Base-by-base conservation (phyloP, 2,888 invertebrate genomes). In the Polyommatus icarus region DNA sequence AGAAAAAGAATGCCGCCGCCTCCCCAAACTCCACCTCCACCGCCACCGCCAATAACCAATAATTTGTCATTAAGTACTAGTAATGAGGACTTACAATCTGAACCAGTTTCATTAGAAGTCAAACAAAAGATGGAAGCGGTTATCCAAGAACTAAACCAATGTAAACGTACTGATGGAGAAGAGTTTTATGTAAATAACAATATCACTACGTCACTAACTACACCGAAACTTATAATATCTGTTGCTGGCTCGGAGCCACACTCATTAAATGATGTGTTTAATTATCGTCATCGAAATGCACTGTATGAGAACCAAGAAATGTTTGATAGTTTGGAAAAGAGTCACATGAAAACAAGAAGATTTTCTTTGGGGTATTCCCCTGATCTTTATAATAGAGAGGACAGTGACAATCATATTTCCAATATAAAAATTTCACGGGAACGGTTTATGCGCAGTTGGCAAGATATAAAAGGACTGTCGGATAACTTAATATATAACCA, bases 51-150 rank as follows among this genome's bases (percentile, higher is more conserved):
- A 4, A 80, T 83, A 81, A 83, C 77, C 84, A 85, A 77, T 76
- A 82, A 36, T 32, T 32, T 32, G 18, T 67, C 67, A 67, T 32
- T 67, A 6, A 18, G 15, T 20, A 76, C 46, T 46, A 80, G 77
- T 2, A 75, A 83, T 82, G 89, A 90, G 78, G 89, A 90, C 15
- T 84, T 85, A 59, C 87, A 87, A 80, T 84, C 86, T 61, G 87
- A 87, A 81, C 89, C 92, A 76, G 91, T 95, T 78, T 92, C 94
- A 67, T 92, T 92, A 73, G 94, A 95, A 84, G 93, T 95, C 0
- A 95, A 95, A 85, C 90, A 93, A 76, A 95, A 95, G 84, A 95
- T 95, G 95, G 94, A 95, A 83, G 95, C 95, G 12, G 95, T 96
- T 36, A 95, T 95, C 79, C 92, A 93, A 73, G 95, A 95, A 85